phyloP scores from a whole-genome alignment of 2,113 vertebrate genomes.

The Cavia aperea region DNA sequence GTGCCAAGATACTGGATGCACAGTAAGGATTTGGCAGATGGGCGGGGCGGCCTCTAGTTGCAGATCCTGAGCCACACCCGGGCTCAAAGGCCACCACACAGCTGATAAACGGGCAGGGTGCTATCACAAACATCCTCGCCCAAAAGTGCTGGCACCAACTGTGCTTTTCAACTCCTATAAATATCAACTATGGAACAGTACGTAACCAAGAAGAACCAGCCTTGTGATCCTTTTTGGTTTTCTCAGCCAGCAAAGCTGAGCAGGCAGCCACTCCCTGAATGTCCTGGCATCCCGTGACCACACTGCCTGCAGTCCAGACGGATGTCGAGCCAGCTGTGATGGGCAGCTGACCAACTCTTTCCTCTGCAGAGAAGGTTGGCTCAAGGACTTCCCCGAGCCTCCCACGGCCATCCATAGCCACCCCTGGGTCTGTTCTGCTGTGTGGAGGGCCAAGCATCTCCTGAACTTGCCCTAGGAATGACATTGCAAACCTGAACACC shows the following conservation, averaged over 20 bases:
- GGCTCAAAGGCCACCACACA: neutral
- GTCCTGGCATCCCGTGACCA: neutral
- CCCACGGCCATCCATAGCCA: neutral
- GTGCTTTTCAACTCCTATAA: neutral
- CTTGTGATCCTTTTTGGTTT: neutral
- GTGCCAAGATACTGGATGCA: neutral
- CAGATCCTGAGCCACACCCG: neutral
- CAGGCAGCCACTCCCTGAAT: neutral
- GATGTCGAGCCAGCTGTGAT: neutral
- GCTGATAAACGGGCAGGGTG: neutral
- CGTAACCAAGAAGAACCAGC: neutral
- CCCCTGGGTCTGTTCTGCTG: neutral
- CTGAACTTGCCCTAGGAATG: neutral
- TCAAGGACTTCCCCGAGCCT: neutral
- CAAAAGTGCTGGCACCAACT: neutral
- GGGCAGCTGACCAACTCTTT: neutral
- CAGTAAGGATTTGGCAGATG: accelerated
- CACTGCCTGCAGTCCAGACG: neutral
- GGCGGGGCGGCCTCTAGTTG: neutral
- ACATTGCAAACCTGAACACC: neutral
- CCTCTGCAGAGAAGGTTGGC: neutral
- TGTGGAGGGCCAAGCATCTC: neutral
- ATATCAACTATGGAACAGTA: neutral
- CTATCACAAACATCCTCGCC: neutral
- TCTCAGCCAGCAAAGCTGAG: neutral